A percentile compares a stretch with the other conserved stretches of the same genome.
Conservation (phyloP, 2,113 vertebrate species). For the Lynx canadensis region DNA sequence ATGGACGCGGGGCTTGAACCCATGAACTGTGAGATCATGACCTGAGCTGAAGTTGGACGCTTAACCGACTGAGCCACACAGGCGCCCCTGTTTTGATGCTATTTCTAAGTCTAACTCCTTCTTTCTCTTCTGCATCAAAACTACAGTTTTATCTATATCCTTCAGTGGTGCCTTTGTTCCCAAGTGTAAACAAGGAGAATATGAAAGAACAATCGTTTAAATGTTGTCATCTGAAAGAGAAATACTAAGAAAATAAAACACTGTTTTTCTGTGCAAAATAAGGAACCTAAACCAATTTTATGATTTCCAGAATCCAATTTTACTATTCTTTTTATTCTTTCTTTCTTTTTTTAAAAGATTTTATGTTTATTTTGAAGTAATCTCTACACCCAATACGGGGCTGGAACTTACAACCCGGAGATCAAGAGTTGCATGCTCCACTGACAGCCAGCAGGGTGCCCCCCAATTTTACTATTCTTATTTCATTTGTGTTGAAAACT, state of each 20-base stretch:
- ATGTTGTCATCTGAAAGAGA: constrained; percentile 48
- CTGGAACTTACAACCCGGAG: background rate
- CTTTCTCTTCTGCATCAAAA: constrained; percentile 42
- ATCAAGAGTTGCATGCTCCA: background rate
- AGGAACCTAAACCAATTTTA: constrained; percentile 46
- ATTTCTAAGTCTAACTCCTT: constrained; percentile 45
- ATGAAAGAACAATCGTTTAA: background rate
- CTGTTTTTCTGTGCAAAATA: background rate
- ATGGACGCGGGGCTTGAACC: background rate
- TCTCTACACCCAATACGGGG: background rate
- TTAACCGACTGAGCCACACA: background rate
- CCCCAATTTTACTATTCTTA: constrained; percentile 16
- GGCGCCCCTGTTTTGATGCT: background rate
- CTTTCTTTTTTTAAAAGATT: background rate
- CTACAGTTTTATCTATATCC: constrained; percentile 52
- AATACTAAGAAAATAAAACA: constrained; percentile 19
- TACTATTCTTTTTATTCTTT: background rate
- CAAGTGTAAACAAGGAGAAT: constrained; percentile 53
- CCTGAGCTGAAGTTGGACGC: background rate
- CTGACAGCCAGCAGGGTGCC: background rate
- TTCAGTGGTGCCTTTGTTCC: constrained; percentile 1
- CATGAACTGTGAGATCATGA: background rate
- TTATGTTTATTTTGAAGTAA: background rate
- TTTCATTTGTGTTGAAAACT: constrained; percentile 38
- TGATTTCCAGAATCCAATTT: constrained; percentile 52